Evolutionary conservation across 2,113 vertebrate genomes (phyloP), one percentile per base, ranked within the genome.

Genomic region (Nothocercus julius): DNA sequence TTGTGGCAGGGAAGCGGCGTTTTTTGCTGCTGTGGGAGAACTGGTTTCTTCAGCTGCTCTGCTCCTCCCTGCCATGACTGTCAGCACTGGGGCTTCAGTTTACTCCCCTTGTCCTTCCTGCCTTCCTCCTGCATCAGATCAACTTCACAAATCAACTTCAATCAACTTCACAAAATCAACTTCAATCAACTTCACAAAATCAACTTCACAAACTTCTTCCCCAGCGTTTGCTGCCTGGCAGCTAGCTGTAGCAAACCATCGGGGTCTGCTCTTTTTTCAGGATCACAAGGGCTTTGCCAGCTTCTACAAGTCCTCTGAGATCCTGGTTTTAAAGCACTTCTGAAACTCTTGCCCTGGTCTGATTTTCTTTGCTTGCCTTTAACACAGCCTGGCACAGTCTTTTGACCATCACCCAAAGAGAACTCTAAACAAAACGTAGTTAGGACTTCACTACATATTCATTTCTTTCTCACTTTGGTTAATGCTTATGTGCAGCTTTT

Each of bases 71-170:
- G 36, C 42, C 51, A 11, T 30, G n/a, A 45, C 61, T 44, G 10
- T 53, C 59, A 69, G 38, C 42, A 21, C 24, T 54, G 38, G 59
- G 47, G 38, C 74, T 51, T 76, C 72, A 45, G 61, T 92, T 92
- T 63, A 64, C 45, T 84, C 44, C 36, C 38, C 18, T 85, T 61
- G 32, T 62, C 59, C 83, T 92, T 77, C 27, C 24, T 0, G 0
- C 36, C 86, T 84, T 61, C 11, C 27, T 89, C 88, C 70, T 82
- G 87, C 53, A 74, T 73, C 63, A 44, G 47, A 59, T 75, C 36
- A 61, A 6, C 45, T 70, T 78, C 36, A 47, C 4, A 5, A 63
- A 56, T 10, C n/a, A n/a, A n/a, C n/a, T n/a, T n/a, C n/a, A n/a
- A 59, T 75, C 36, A 61, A 6, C 45, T 70, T 78, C 36, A 47